Conservation (phyloP, 2,888 invertebrate genomes). For the Galeruca laticollis region DNA sequence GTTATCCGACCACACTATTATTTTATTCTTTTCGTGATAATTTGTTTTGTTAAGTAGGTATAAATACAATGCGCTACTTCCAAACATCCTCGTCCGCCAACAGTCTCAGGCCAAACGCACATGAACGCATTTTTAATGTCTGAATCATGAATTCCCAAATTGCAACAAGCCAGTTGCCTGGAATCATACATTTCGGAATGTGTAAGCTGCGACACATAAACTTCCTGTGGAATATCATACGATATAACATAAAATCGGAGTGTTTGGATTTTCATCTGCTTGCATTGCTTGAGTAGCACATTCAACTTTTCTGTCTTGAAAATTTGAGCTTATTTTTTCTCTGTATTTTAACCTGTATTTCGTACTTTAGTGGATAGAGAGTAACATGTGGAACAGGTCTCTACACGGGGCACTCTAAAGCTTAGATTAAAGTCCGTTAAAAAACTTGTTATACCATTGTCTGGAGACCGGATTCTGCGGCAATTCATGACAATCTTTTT, state of each 20-base stretch:
- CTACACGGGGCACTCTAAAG: too few relatives aligned
- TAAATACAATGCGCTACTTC: slow-evolving; percentile 3
- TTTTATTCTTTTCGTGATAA: too few relatives aligned
- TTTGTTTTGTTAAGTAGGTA: background rate
- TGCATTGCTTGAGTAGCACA: too few relatives aligned
- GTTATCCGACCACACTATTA: too few relatives aligned
- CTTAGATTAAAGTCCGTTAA: too few relatives aligned
- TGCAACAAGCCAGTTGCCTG: too few relatives aligned
- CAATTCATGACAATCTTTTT: slow-evolving; percentile 16
- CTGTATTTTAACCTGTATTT: slow-evolving; percentile 27
- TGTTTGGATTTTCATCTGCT: slow-evolving; percentile 25
- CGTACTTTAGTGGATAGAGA: slow-evolving; percentile 23
- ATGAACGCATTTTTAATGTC: too few relatives aligned
- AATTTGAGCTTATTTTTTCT: slow-evolving; percentile 19
- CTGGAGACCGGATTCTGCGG: slow-evolving; percentile 24
- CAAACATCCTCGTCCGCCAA: background rate
- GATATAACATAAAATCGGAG: slow-evolving; percentile 15
- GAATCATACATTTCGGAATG: slow-evolving; percentile 15
- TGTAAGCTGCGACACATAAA: slow-evolving; percentile 3
- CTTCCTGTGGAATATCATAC: slow-evolving; percentile 3
- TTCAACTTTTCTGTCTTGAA: slow-evolving; percentile 24
- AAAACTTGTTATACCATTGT: slow-evolving; percentile 29
- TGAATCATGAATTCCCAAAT: too few relatives aligned
- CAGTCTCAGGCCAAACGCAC: too few relatives aligned
- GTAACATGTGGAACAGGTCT: slow-evolving; percentile 29